These are phyloP conservation scores for Tupiocoris notatus DNA, from an alignment of 2,888 invertebrate species.

Conservation along the genomic window DNA sequence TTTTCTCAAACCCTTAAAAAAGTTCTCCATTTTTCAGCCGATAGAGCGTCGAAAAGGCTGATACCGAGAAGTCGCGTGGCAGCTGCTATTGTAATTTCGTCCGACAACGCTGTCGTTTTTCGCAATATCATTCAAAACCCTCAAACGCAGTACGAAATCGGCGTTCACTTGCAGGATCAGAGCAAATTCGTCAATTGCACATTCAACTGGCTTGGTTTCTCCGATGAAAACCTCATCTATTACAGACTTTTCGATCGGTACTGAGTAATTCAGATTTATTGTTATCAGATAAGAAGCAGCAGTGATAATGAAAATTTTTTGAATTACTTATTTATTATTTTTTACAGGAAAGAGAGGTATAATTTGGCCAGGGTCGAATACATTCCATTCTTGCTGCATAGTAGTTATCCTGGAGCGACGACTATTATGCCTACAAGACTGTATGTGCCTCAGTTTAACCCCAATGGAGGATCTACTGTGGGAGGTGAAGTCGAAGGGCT, in stretches of 20 bases:
- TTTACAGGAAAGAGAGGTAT: constrained; percentile 78
- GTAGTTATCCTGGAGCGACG: constrained; percentile 83
- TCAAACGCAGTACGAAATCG: constrained; percentile 88
- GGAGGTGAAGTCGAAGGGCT: constrained; percentile 93
- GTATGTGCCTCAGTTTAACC: constrained; percentile 75
- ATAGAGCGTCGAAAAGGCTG: constrained; percentile 66
- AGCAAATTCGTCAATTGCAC: constrained; percentile 91
- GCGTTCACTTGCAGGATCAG: constrained; percentile 91
- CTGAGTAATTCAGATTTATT: not conserved
- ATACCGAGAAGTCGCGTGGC: constrained; percentile 89
- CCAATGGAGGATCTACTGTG: constrained; percentile 67
- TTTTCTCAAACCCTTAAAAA: no score
- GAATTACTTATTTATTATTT: constrained; percentile 15
- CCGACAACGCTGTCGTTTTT: constrained; percentile 82
- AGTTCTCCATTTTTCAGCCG: constrained; percentile 50
- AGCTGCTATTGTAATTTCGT: constrained; percentile 87
- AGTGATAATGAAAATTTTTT: not conserved
- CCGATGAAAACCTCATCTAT: constrained; percentile 71
- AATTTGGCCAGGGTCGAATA: constrained; percentile 90
- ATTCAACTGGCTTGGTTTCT: constrained; percentile 87
- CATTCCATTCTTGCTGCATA: constrained; percentile 85
- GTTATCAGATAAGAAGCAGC: not conserved
- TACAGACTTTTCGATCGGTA: constrained; percentile 69
- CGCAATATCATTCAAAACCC: constrained; percentile 91
- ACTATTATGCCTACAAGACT: constrained; percentile 72